Conservation (phyloP, 2,797 vertebrate species). For the Eremophila alpestris region DNA sequence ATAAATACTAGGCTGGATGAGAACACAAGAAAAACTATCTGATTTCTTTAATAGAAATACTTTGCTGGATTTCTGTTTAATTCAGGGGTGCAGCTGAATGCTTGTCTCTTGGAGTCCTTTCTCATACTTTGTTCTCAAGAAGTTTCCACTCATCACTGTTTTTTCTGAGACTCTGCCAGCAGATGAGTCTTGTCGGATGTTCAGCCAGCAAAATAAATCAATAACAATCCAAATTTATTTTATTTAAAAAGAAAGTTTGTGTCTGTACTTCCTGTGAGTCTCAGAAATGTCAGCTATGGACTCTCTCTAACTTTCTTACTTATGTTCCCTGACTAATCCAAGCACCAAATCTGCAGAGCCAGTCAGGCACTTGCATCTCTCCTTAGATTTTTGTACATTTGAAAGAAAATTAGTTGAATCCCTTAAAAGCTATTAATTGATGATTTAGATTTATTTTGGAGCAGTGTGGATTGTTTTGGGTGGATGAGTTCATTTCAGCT, state of each 20-base stretch:
- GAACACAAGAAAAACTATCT: neutral
- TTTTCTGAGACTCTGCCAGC: conserved; percentile 13
- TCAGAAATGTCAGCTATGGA: neutral
- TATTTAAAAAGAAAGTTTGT: neutral
- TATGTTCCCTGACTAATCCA: neutral
- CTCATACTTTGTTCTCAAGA: neutral
- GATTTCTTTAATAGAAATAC: neutral
- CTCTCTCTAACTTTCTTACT: neutral
- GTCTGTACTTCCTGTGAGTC: neutral
- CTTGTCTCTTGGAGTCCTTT: neutral
- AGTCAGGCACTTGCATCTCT: neutral
- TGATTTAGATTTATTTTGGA: neutral
- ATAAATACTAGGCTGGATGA: neutral
- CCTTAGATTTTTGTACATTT: neutral
- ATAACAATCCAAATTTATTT: conserved; percentile 15
- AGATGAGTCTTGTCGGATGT: neutral
- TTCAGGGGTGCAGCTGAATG: neutral
- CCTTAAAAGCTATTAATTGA: neutral
- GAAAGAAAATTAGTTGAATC: accelerated
- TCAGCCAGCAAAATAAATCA: conserved; percentile 30
- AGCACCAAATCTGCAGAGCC: neutral
- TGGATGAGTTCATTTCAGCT: neutral
- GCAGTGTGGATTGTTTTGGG: neutral
- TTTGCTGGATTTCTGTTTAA: neutral
- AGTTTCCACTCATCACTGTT: neutral